Evolutionary conservation across 2,113 vertebrate genomes (phyloP), one percentile per base, ranked within the genome.

Genomic region (Psittacus erithacus): DNA sequence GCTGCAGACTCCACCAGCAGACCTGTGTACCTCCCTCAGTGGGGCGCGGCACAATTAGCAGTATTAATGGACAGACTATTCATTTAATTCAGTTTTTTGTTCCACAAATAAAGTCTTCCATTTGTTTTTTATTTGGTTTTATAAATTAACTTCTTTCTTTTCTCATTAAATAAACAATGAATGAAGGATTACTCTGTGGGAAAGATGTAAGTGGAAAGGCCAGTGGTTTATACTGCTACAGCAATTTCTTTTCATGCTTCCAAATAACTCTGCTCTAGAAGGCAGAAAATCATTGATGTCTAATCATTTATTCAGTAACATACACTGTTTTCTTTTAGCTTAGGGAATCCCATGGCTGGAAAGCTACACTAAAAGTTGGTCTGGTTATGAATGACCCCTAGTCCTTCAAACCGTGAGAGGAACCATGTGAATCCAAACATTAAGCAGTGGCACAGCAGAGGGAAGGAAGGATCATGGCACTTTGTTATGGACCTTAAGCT

Each of bases 61-160:
- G 63, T 49, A 89, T 83, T 88, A 96, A 95, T 85, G 77, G 82
- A 92, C 57, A 87, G 63, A 52, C 68, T 92, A 52, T 15, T 92
- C 63, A 38, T 85, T 95, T 95, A 94, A 96, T 94, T 94, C 91
- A 77, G 67, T 59, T 92, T 91, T 92, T 95, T 93, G 62, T 85
- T 96, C 92, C 86, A 96, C 96, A 93, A 95, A 97, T 97, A 94
- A 94, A 92, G 92, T 93, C 90, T 67, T 88, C 91, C 53, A 33
- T 89, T 79, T 89, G 55, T 16, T 89, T 95, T 93, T 93, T 82
- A 95, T 96, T 94, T 86, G 69, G 70, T 92, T 92, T 96, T 95
- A 94, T 91, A 97, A 97, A 97, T 96, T 90, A 96, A 96, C 94
- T 69, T 96, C 94, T 89, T 92, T 96, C 93, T 97, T 91, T 97